A percentile compares a stretch with the other conserved stretches of the same genome.
Evolutionary conservation across 2,888 invertebrate genomes (phyloP).

Genomic region (Apoderus coryli): DNA sequence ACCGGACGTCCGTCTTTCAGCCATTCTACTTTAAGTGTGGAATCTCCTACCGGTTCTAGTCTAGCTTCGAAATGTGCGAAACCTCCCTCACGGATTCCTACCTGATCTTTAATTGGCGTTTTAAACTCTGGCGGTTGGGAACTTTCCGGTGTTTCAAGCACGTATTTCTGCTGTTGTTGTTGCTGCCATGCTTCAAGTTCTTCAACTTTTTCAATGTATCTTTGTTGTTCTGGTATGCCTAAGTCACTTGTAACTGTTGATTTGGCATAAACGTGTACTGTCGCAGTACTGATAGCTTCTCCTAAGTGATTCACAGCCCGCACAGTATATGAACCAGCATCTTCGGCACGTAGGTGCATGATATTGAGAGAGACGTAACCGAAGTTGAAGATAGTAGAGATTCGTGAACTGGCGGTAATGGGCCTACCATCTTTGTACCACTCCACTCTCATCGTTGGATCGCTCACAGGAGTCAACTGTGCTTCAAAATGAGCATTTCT

Average conservation of each 20-base stretch:
- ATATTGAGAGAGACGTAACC: conserved; percentile 98
- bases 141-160: conserved; percentile 68
- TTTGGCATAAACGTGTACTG: conserved; percentile 55
- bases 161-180: conserved; percentile 64
- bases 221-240: conserved; percentile 71
- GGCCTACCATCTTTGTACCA: conserved; percentile 92
- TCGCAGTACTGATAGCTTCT: conserved; percentile 75
- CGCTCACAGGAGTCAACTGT: conserved; percentile 81
- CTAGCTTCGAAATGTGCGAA: conserved; percentile 93
- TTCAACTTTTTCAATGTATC: conserved; percentile 84
- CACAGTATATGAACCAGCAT: conserved; percentile 88
- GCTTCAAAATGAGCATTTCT: conserved; percentile 88
- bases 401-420: conserved; percentile 92
- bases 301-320: conserved; percentile 83
- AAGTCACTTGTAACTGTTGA: conserved; percentile 76
- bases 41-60: conserved; percentile 84
- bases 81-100: conserved; percentile 77
- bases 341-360: conserved; percentile 96
- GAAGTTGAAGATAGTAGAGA: conserved; percentile 96
- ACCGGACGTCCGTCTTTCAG: conserved; percentile 79
- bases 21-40: conserved; percentile 84
- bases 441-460: conserved; percentile 91
- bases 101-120: conserved; percentile 76
- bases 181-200: conserved; percentile 80
- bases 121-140: conserved; percentile 74